Evolutionary conservation across 2,113 vertebrate species (phyloP), one percentile per base, ranked within the genome.

Genomic region (Engraulis encrasicolus): DNA sequence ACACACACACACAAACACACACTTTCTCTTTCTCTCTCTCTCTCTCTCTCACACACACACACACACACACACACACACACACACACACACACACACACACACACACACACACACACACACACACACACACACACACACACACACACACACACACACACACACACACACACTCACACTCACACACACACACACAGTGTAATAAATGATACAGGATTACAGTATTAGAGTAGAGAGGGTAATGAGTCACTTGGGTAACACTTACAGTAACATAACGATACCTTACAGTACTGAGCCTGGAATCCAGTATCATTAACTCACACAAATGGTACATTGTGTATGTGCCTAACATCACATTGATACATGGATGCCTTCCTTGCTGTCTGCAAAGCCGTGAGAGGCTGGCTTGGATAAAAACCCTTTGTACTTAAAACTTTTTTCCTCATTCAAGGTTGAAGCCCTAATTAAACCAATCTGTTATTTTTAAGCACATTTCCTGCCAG

Each of bases 121-220:
- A 58, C 45, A 58, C 52, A 45, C 54, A 50, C 48, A 31, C 79
- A 61, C 1, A 50, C 36, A 50, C 40, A 37, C 54, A 81, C 34
- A 86, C 37, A 45, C 50, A 58, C 52, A 45, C 54, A 50, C 48
- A 31, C 79, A 61, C 2, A 50, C 36, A 50, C 40, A 37, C 54
- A 79, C 40, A 86, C 37, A 45, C 78, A 79, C 37, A 79, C 19
- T 82, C 48, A 19, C 78, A 85, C 12, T 85, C 19, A n/a, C n/a
- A n/a, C n/a, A n/a, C 19, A 1, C 50, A 18, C 1, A 18, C 18
- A 14, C 3, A 18, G 1, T 52, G 50, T 52, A 18, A 18, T 18
- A 52, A 14, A 1, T 15, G 50, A 52, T 6, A 3, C 50, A 52
- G 50, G 17, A 52, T 18, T 52, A 52, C 40, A 45, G 40, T n/a